phyloP scores from a whole-genome alignment of 2,797 vertebrate genomes.

The Simalia tracyae region DNA sequence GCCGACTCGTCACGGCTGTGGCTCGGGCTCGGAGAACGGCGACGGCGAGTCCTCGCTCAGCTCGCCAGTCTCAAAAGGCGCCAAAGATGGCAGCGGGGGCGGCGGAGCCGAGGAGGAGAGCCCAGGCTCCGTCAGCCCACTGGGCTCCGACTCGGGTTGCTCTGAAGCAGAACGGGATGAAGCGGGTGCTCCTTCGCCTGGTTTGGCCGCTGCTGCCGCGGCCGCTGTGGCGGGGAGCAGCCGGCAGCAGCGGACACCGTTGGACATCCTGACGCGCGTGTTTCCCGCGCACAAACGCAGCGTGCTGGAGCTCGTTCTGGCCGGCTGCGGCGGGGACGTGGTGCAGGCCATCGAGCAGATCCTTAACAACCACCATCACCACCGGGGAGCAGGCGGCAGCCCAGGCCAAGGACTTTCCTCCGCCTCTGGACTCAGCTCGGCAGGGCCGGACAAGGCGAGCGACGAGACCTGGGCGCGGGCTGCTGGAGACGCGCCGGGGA shows the following conservation, averaged over 20 bases:
- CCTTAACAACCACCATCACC: constrained; percentile 92
- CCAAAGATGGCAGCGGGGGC: constrained; percentile 81
- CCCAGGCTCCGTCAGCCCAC: constrained; percentile 90
- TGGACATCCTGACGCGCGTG: constrained; percentile 95
- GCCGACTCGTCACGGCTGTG: constrained; percentile 81
- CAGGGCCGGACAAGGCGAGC: constrained; percentile 32
- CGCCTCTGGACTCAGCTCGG: constrained; percentile 67
- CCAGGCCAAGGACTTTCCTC: constrained; percentile 72
- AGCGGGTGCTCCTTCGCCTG: constrained; percentile 66
- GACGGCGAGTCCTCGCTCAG: constrained; percentile 91
- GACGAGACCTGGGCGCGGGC: constrained; percentile 80
- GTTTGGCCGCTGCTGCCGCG: constrained; percentile 76
- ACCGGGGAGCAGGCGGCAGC: constrained; percentile 71
- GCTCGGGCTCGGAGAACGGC: constrained; percentile 93
- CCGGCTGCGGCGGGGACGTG: constrained; percentile 96
- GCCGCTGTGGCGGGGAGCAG: constrained; percentile 80
- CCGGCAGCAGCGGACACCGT: constrained; percentile 92
- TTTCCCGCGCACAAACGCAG: constrained; percentile 95
- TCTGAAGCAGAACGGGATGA: constrained; percentile 89
- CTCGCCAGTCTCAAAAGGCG: constrained; percentile 86
- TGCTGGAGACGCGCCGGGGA: constrained; percentile 46
- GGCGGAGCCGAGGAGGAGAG: constrained; percentile 82
- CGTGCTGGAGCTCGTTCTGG: constrained; percentile 94
- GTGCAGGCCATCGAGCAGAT: constrained; percentile 99
- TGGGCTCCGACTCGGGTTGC: constrained; percentile 92